A percentile compares a stretch with the other conserved stretches of the same genome.
Conservation (phyloP, 2,888 invertebrate species). For the Heliconius hortense region DNA sequence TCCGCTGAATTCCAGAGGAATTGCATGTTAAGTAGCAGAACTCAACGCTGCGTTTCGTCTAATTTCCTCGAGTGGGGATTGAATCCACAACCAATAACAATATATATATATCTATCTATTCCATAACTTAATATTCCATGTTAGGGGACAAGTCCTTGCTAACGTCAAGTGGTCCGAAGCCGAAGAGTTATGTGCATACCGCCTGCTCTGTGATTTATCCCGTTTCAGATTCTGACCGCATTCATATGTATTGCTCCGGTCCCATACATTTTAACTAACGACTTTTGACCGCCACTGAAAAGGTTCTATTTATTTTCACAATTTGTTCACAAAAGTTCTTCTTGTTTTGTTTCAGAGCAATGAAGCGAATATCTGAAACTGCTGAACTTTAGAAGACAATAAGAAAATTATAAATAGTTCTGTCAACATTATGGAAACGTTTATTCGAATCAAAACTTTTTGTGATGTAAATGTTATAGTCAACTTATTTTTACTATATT, state of each 20-base stretch:
- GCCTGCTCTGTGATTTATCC: constrained; percentile 74
- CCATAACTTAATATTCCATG: constrained; percentile 28
- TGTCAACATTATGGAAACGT: background rate
- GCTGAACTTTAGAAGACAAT: constrained; percentile 1
- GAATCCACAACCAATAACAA: too few species aligned
- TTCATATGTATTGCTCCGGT: constrained; percentile 49
- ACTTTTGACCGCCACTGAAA: constrained; percentile 54
- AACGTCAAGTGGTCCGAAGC: constrained; percentile 72
- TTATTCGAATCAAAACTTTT: background rate
- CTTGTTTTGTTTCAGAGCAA: constrained; percentile 9
- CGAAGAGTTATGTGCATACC: constrained; percentile 75
- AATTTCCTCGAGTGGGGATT: too few species aligned
- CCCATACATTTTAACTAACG: constrained; percentile 61
- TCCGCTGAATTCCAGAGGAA: too few species aligned
- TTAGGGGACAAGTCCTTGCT: constrained; percentile 62
- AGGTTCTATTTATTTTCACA: constrained; percentile 49
- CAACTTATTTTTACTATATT: too few species aligned
- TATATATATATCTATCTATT: constrained; percentile 18
- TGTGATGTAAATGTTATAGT: too few species aligned
- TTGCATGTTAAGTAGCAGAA: too few species aligned
- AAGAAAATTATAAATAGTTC: background rate
- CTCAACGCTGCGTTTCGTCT: too few species aligned
- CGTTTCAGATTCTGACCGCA: constrained; percentile 62
- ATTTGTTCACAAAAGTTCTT: constrained; percentile 4
- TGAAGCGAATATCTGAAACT: background rate